Percentiles rank a stretch among this genome's conserved stretches.
phyloP scores from a whole-genome alignment of 1,140 invertebrate species.

The Eurosta solidaginis region DNA sequence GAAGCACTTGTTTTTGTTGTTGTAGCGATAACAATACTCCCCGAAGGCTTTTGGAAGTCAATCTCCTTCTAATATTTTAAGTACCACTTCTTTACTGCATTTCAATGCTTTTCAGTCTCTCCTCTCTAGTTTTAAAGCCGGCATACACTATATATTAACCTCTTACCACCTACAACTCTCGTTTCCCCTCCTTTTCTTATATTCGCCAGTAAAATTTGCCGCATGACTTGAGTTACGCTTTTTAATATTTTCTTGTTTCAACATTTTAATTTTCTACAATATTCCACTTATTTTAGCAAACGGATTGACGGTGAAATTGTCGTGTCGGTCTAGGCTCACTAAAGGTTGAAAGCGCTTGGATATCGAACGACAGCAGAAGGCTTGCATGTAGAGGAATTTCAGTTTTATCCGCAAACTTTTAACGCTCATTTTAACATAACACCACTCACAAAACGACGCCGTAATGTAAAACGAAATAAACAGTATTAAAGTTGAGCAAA shows the following conservation, averaged over 20 bases:
- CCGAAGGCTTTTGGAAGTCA: too few relatives aligned
- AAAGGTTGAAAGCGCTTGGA: not conserved
- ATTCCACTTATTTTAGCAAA: slow-evolving; percentile 14
- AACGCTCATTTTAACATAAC: slow-evolving; percentile 4
- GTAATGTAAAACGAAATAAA: not conserved
- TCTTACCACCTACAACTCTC: not conserved
- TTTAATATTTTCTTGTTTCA: not conserved
- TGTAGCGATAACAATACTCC: too few relatives aligned
- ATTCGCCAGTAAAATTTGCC: slow-evolving; percentile 3
- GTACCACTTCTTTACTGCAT: too few relatives aligned
- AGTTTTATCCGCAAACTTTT: not conserved
- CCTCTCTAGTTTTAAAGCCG: not conserved
- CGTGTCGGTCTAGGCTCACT: not conserved
- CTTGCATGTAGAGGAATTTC: not conserved
- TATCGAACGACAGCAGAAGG: not conserved
- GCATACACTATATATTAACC: not conserved
- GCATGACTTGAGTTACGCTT: slow-evolving; percentile 12
- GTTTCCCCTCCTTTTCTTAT: not conserved
- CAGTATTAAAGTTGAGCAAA: not conserved
- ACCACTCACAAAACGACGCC: not conserved
- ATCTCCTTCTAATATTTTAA: too few relatives aligned
- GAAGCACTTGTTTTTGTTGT: too few relatives aligned
- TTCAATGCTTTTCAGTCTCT: too few relatives aligned
- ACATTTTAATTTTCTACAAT: slow-evolving; percentile 6
- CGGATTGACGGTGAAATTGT: not conserved